Evolutionary conservation across 2,888 invertebrate species (phyloP).

Genomic region (Agelastica alni): DNA sequence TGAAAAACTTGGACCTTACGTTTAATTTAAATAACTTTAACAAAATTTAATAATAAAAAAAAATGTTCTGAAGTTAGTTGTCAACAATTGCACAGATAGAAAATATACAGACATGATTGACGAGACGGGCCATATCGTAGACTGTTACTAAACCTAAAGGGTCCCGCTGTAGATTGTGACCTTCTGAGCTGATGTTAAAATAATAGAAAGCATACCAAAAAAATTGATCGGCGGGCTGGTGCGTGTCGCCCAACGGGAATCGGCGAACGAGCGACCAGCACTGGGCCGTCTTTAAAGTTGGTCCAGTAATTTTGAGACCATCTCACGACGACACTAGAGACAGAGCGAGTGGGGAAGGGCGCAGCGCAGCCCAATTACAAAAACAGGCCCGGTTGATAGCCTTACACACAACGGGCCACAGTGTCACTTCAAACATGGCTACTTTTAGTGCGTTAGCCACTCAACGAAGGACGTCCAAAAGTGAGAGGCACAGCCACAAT

Average conservation of each 20-base stretch:
- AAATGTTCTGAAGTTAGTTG: too few relatives aligned
- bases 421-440: constrained; percentile 45
- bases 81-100: too few relatives aligned
- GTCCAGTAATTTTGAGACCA: constrained; percentile 13
- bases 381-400: constrained; percentile 42
- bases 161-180: constrained; percentile 3
- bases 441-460: constrained; percentile 36
- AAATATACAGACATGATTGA: too few relatives aligned
- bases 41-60: too few relatives aligned
- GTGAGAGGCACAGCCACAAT: constrained; percentile 56
- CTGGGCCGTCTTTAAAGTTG: constrained; percentile 20
- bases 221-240: constrained; percentile 7
- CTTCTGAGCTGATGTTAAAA: constrained; percentile 27
- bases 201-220: constrained; percentile 27
- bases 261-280: constrained; percentile 7
- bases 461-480: constrained; percentile 34
- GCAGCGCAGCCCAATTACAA: constrained; percentile 24
- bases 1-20: too few relatives aligned
- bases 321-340: constrained; percentile 12
- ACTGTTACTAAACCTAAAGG: constrained; percentile 1
- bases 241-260: constrained; percentile 12
- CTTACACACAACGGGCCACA: constrained; percentile 6
- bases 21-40: too few relatives aligned
- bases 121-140: too few relatives aligned
- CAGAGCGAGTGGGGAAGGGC: constrained; percentile 4